phyloP scores from a whole-genome alignment of 2,113 vertebrate species.

The Macroglossus sobrinus region DNA sequence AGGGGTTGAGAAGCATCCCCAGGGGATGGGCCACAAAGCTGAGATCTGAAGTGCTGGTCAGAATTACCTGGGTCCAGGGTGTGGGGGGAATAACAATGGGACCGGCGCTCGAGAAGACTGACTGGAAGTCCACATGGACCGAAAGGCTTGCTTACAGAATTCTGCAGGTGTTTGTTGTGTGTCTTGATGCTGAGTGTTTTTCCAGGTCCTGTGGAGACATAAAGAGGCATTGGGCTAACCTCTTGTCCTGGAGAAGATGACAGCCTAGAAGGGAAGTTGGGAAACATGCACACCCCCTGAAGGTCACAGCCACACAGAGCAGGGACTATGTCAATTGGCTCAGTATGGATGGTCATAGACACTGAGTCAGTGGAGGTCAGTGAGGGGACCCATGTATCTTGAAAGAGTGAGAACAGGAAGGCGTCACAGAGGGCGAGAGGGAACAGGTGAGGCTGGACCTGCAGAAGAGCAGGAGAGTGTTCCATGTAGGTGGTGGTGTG shows the following conservation, averaged over 20 bases:
- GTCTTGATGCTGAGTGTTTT: background rate
- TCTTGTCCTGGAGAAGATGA: background rate
- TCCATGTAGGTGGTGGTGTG: background rate
- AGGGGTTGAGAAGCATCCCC: background rate
- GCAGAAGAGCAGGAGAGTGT: rapidly evolving
- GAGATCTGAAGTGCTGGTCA: background rate
- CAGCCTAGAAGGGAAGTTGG: background rate
- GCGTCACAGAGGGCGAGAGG: background rate
- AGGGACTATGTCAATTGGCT: background rate
- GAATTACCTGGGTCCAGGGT: background rate
- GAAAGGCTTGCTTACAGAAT: background rate
- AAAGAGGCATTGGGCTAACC: background rate
- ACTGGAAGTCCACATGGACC: background rate
- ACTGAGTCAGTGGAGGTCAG: background rate
- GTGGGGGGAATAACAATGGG: background rate
- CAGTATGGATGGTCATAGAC: background rate
- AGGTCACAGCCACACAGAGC: background rate
- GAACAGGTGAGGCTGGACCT: background rate
- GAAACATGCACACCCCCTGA: background rate
- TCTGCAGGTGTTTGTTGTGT: background rate
- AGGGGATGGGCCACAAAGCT: background rate
- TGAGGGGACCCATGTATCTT: background rate
- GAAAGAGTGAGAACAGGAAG: background rate
- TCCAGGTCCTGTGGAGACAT: background rate
- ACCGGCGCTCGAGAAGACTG: background rate